Percentiles rank a stretch among this genome's conserved stretches.
Conservation (phyloP, 2,797 vertebrate species). For the Dicrostonyx torquatus region DNA sequence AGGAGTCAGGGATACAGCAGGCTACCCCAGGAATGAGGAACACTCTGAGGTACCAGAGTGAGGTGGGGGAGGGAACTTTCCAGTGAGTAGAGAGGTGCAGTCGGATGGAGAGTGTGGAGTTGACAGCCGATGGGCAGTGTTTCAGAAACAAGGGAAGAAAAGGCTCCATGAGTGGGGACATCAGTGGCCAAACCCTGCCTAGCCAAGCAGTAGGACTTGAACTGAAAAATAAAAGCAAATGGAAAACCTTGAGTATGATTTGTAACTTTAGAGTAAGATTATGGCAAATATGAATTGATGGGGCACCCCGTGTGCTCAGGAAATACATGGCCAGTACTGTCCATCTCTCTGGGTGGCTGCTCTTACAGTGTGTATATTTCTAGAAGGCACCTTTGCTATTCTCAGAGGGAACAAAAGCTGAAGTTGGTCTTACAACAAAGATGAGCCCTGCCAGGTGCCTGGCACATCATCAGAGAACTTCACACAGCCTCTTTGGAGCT, state of each 20-base stretch:
- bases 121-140: neutral
- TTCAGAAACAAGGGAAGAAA: neutral
- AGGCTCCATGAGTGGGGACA: neutral
- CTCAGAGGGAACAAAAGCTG: neutral
- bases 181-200: neutral
- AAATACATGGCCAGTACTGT: neutral
- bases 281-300: neutral
- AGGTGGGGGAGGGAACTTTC: neutral
- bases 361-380: constrained; percentile 31
- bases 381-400: neutral
- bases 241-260: neutral
- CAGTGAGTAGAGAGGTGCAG: neutral
- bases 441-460: neutral
- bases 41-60: neutral
- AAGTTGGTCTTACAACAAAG: neutral
- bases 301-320: neutral
- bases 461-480: no score
- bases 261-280: neutral
- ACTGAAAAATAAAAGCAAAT: neutral
- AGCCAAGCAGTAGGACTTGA: neutral
- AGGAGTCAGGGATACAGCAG: neutral
- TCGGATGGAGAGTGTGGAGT: neutral
- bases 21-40: neutral
- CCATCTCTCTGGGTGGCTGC: neutral
- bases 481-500: neutral